Evolutionary conservation across 2,888 invertebrate genomes (phyloP), one percentile per base, ranked within the genome.

Genomic region (Operophtera brumata): DNA sequence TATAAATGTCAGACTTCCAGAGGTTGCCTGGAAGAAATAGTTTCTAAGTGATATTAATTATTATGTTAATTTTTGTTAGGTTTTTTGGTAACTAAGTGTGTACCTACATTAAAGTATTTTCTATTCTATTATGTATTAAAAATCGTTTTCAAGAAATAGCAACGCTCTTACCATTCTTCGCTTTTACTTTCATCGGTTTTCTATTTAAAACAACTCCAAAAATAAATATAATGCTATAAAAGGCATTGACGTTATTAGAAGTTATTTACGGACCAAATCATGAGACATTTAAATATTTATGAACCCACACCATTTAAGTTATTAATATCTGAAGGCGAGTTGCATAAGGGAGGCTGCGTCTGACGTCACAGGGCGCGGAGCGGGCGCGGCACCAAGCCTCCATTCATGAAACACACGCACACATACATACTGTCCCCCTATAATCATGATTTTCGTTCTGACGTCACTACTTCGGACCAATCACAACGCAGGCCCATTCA

Each of bases 391-490:
- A 75, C 69, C 64, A 59, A 68, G 67, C 74, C 75, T 77, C 86
- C 86, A 87, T 86, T 86, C 85, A 86, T 84, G 78, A 69, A 62
- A 62, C 54, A 62, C 81, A 72, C 84, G 59, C 84, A 82, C 82
- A 79, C 76, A 69, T 54, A 35, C 65, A 57, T 66, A 62, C 69
- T 63, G 47, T 47, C 52, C 69, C 71, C 91, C 92, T 92, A 93
- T 93, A 92, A 93, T 80, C 76, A 78, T 77, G 77, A 85, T 86
- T 86, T 85, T 84, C 93, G 92, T 91, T 77, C 92, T 94, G 94
- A 94, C 94, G 94, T 94, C 94, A 94, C 92, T 65, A 64, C 67
- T 65, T 57, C 71, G 77, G 75, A 82, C 94, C 94, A 94, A 94
- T 94, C 83, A 74, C 78, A 69, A 73, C 71, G 67, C 80, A 78